Base-by-base conservation (phyloP, 2,888 invertebrate species). In the Seira musarum region DNA sequence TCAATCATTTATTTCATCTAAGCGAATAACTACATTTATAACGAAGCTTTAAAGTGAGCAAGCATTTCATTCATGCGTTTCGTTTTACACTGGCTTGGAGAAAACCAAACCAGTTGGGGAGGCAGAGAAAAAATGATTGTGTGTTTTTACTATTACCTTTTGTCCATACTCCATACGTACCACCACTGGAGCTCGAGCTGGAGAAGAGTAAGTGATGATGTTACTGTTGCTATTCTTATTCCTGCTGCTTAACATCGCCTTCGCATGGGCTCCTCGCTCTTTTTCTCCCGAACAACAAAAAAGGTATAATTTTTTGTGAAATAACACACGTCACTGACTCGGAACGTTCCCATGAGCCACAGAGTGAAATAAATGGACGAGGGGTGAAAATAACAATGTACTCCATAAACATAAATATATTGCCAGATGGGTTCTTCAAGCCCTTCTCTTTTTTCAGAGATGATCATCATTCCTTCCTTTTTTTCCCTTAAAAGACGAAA, bases 331-430 rank as follows among this genome's bases (percentile, higher is more conserved):
- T 76, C 76, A 76, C 69, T 76, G 76, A 76, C 69, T 76, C 60
- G 66, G 69, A 76, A 64, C 76, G 76, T 76, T 76, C 76, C 76
- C 76, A 76, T 61, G 69, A 68, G 69, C 66, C 66, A n/a, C n/a
- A 66, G 66, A 61, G 61, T 46, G 69, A 64, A 76, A 76, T 76
- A 76, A 76, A 76, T 78, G 71, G 78, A 71, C 71, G 71, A 79
- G 72, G 79, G 80, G 80, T 80, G 80, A 80, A 80, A 80, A 73
- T 79, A 73, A 80, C 80, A 80, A 73, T 79, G 72, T 79, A 72
- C 17, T 73, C 68, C 69, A 80, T 73, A 80, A 73, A 72, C 73
- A 74, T 80, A 80, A 80, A 80, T 80, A 76, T 64, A 76, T 76
- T 76, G 69, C 69, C 76, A 76, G 76, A 76, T 76, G 76, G 76